phyloP scores from a whole-genome alignment of 2,797 vertebrate genomes.

The Halcyon badia region DNA sequence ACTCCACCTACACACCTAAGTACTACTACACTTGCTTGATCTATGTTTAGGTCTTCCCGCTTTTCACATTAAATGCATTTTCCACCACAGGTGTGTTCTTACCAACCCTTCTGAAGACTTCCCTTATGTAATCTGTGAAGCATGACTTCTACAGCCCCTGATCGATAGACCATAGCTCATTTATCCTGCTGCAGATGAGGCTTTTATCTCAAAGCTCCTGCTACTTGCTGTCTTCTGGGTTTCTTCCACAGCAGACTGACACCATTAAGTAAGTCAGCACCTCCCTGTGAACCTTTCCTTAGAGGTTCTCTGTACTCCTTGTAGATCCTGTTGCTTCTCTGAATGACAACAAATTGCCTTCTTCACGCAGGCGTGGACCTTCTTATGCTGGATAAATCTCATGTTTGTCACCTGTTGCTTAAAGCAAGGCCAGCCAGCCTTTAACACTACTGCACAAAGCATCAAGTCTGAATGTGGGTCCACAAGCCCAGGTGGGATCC shows the following conservation, averaged over 20 bases:
- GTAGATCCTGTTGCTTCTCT: background rate
- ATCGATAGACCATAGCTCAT: too few species aligned
- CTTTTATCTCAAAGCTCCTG: background rate
- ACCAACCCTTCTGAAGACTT: background rate
- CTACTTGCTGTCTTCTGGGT: background rate
- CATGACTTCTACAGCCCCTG: background rate
- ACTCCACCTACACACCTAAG: background rate
- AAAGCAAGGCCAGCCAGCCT: background rate
- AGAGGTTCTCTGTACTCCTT: background rate
- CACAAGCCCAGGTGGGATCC: background rate
- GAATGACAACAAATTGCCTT: background rate
- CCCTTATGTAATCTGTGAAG: background rate
- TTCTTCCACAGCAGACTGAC: background rate
- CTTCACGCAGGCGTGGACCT: background rate
- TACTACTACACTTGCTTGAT: background rate
- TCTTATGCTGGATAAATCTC: background rate
- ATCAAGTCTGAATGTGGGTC: fast-evolving
- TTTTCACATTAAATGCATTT: background rate
- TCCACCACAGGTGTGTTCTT: background rate
- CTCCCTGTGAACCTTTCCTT: background rate
- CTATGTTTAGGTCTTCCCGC: background rate
- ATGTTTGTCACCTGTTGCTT: background rate
- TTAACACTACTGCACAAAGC: background rate
- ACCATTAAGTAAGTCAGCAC: background rate
- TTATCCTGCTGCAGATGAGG: background rate